Conservation (phyloP, 1,140 invertebrate species). For the Polypedilum vanderplanki region DNA sequence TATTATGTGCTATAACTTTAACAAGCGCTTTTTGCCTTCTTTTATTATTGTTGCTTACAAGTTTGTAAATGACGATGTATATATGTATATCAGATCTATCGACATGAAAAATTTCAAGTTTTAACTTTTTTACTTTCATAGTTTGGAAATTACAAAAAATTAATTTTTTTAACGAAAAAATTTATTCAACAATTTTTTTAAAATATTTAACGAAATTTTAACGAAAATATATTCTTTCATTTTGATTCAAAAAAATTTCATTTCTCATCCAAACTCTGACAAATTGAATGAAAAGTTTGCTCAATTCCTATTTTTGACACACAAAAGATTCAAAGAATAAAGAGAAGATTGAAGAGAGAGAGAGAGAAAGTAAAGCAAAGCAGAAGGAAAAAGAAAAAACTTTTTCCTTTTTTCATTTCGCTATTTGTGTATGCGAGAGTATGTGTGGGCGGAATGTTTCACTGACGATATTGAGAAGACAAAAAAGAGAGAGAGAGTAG, state of each 20-base stretch:
- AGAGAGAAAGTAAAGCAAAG: not conserved
- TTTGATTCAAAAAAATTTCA: not conserved
- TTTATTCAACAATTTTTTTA: too few relatives aligned
- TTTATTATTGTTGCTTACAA: too few relatives aligned
- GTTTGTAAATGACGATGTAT: too few relatives aligned
- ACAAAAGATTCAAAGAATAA: not conserved
- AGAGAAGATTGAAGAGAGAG: not conserved
- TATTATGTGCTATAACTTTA: not conserved
- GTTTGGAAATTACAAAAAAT: too few relatives aligned
- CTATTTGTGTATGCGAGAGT: slow-evolving; percentile 2
- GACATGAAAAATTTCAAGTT: too few relatives aligned
- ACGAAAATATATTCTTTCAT: too few relatives aligned
- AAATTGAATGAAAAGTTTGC: too few relatives aligned
- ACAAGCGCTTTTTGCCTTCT: too few relatives aligned
- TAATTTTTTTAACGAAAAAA: too few relatives aligned
- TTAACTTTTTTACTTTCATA: too few relatives aligned
- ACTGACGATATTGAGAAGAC: not conserved
- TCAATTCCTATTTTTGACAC: not conserved
- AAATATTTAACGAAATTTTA: too few relatives aligned
- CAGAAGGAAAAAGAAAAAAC: not conserved
- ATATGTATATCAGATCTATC: too few relatives aligned
- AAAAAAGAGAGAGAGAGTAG: not conserved
- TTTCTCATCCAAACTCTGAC: not conserved
- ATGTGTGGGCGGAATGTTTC: slow-evolving; percentile 1
- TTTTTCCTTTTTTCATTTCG: not conserved